Evolutionary conservation across 2,113 vertebrate genomes (phyloP).

Genomic region (Poecile atricapillus): DNA sequence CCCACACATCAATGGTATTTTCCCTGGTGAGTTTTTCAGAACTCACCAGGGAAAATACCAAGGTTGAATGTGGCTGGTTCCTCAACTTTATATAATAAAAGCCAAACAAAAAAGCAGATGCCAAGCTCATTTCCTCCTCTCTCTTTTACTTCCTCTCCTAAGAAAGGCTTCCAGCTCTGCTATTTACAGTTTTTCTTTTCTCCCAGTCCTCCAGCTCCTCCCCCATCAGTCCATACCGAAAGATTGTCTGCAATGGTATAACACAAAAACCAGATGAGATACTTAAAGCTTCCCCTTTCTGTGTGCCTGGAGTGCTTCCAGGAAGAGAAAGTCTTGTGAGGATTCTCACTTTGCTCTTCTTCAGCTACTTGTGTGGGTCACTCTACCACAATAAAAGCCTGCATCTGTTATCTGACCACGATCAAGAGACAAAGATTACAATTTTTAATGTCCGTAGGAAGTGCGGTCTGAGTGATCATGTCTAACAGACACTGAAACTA

Average conservation of each 20-base stretch:
- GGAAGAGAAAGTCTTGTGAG: background rate
- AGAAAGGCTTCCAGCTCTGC: background rate
- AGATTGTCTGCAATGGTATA: background rate
- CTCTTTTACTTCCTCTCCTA: background rate
- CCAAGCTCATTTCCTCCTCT: background rate
- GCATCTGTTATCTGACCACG: background rate
- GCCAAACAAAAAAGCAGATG: background rate
- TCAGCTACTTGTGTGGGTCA: background rate
- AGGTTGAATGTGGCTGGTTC: background rate
- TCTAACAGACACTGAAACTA: background rate
- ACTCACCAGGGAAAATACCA: background rate
- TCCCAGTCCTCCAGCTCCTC: background rate
- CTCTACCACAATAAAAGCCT: background rate
- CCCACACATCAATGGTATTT: fast-evolving
- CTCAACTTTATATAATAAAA: background rate
- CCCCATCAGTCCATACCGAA: background rate
- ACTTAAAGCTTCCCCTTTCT: background rate
- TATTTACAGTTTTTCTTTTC: background rate
- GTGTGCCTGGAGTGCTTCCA: background rate
- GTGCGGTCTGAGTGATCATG: background rate
- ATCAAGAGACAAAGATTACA: background rate
- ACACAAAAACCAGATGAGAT: background rate
- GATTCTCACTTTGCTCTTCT: background rate
- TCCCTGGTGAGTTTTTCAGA: background rate
- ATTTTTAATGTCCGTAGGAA: background rate